Evolutionary conservation across 1,140 invertebrate genomes (phyloP).

Genomic region (Tribolium castaneum): DNA sequence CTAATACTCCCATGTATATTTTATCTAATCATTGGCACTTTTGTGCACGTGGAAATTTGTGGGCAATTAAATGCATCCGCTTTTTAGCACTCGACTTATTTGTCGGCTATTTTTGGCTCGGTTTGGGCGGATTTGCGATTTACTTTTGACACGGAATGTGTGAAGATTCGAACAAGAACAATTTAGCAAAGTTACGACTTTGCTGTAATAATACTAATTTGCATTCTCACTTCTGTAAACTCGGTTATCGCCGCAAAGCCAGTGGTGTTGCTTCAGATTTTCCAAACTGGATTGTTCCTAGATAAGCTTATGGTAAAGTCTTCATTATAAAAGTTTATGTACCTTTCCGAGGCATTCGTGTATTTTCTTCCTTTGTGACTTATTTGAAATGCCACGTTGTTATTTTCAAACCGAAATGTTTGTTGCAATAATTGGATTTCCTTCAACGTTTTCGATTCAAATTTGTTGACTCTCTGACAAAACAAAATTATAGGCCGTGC

Average conservation of each 20-base stretch:
- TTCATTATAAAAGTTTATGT: not conserved
- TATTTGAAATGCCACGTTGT: not conserved
- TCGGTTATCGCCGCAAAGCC: not conserved
- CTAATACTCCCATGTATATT: constrained; percentile 22
- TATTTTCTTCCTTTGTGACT: not conserved
- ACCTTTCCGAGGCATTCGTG: not conserved
- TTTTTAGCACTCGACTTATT: constrained; percentile 2
- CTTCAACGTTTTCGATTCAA: not conserved
- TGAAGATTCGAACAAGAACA: not conserved
- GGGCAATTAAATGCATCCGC: not conserved
- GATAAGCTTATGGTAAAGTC: not conserved
- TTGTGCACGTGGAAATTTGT: constrained; percentile 7
- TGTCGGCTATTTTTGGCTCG: not conserved
- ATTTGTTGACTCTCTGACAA: not conserved
- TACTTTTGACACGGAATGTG: constrained; percentile 2
- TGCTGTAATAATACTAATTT: not conserved
- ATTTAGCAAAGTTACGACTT: not conserved
- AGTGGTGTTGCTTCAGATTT: not conserved
- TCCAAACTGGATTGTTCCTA: not conserved
- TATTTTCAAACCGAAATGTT: not conserved
- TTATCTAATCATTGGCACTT: constrained; percentile 8
- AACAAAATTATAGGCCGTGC: not conserved
- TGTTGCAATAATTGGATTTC: constrained; percentile 1
- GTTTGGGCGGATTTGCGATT: not conserved
- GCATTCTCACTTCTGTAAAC: not conserved